Evolutionary conservation across 2,888 invertebrate species (phyloP).

Genomic region (Corythucha ciliata): DNA sequence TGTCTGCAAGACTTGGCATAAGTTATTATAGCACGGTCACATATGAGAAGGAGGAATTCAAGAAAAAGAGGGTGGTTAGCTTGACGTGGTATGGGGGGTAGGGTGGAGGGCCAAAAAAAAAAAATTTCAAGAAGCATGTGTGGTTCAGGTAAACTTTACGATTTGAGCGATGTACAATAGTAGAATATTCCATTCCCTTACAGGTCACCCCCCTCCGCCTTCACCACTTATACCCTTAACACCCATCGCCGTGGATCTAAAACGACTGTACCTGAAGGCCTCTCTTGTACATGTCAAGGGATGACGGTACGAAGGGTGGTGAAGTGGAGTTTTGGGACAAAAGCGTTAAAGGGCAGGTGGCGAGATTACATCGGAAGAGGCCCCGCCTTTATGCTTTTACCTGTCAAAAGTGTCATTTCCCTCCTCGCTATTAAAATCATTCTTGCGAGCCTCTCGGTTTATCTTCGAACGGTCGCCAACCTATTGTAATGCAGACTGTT

Average conservation of each 20-base stretch:
- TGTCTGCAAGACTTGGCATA: slow-evolving; percentile 27
- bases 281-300: too few relatives aligned
- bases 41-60: background rate
- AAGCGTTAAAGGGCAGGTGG: slow-evolving; percentile 24
- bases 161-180: slow-evolving; percentile 23
- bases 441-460: background rate
- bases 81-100: slow-evolving; percentile 2
- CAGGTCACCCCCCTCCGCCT: too few relatives aligned
- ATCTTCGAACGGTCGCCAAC: background rate
- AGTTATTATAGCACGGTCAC: slow-evolving; percentile 22
- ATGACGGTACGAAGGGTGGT: too few relatives aligned
- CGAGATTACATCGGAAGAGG: slow-evolving; percentile 23
- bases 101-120: slow-evolving; percentile 10
- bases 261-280: too few relatives aligned
- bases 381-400: slow-evolving; percentile 22
- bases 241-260: too few relatives aligned
- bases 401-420: slow-evolving; percentile 25
- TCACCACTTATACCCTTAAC: too few relatives aligned
- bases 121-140: slow-evolving; percentile 20
- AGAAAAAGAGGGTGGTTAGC: slow-evolving; percentile 12
- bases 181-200: too few relatives aligned
- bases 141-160: slow-evolving; percentile 22
- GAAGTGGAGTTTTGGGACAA: too few relatives aligned
- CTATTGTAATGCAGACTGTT: too few relatives aligned
- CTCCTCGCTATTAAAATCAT: slow-evolving; percentile 10